These are phyloP conservation scores for Miniopterus natalensis DNA, from an alignment of 2,113 vertebrate species.

Conservation along the genomic window DNA sequence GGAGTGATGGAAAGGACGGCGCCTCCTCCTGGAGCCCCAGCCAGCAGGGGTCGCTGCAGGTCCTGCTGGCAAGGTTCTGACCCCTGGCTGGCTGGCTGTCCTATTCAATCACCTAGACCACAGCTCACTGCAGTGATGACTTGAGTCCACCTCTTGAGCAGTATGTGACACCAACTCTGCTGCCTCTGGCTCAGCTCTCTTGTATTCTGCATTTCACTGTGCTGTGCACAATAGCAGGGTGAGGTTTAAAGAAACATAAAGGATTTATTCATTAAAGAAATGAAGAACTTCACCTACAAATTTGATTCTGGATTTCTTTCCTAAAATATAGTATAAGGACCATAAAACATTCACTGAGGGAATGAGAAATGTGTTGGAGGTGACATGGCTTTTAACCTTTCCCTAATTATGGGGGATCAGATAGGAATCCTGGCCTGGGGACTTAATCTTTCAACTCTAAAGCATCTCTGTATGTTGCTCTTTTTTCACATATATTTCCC, in stretches of 20 bases:
- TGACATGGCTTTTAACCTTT: neutral
- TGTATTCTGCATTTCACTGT: neutral
- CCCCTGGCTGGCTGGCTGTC: neutral
- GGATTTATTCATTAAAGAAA: conserved; percentile 8
- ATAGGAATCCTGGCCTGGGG: neutral
- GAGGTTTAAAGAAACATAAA: neutral
- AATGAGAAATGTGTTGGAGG: neutral
- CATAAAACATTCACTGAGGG: neutral
- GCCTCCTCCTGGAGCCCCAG: neutral
- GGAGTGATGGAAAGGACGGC: neutral
- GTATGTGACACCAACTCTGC: neutral
- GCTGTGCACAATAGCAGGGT: neutral
- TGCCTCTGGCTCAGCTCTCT: neutral
- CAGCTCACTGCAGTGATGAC: neutral
- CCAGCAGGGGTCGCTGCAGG: fast-evolving
- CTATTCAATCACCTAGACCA: neutral
- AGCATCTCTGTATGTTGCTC: fast-evolving
- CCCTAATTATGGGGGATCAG: fast-evolving
- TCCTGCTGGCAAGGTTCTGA: neutral
- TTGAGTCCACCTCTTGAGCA: neutral
- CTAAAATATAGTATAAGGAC: neutral
- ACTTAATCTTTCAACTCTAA: neutral
- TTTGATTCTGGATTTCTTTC: neutral
- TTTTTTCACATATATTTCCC: neutral
- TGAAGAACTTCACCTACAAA: neutral